Evolutionary conservation across 1,140 invertebrate species (phyloP), one percentile per base, ranked within the genome.

Genomic region (Lasioglossum baleicum): DNA sequence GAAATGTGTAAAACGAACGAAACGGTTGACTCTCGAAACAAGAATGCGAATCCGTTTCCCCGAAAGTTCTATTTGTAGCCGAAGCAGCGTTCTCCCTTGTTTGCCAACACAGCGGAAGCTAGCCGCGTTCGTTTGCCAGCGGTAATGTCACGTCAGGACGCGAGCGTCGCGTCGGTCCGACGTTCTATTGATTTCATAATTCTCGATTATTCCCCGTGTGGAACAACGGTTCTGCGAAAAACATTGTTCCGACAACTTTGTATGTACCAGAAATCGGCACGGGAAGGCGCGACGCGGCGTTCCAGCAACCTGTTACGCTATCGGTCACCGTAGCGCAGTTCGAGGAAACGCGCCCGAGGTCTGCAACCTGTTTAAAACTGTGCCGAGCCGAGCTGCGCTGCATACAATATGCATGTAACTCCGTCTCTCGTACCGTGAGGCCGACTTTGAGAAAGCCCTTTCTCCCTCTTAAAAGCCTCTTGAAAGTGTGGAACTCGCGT

Each of bases 251-350:
- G 20, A 20, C 7, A 0, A 10, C 63, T 64, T 64, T 64, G 63
- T 2, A 42, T 64, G 63, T 2, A 42, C 20, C 17, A 7, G 40
- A n/a, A n/a, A 35, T 35, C 64, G 64, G 35, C 7, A 0, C 11
- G 40, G 6, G n/a, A n/a, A n/a, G n/a, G n/a, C n/a, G n/a, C 26
- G 26, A 1, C 26, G 26, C 26, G 26, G 15, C 8, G 44, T 66
- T 42, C 22, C 13, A 10, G 42, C 63, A 61, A 76, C 56, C 56
- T 63, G 82, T 84, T 80, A 83, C 83, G 56, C 73, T 64, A 56
- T 68, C 63, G 26, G 60, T 68, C 78, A 68, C 68, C 69, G 73
- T 64, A 35, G 66, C 56, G 66, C 56, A 44, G 66, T 66, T 65
- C 79, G 73, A 65, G 80, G 64, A 84, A 84, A 61, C 51, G 51